These are phyloP conservation scores for Hirtodrosophila histrioides DNA, from an alignment of 2,888 invertebrate species.

Conservation along the genomic window DNA sequence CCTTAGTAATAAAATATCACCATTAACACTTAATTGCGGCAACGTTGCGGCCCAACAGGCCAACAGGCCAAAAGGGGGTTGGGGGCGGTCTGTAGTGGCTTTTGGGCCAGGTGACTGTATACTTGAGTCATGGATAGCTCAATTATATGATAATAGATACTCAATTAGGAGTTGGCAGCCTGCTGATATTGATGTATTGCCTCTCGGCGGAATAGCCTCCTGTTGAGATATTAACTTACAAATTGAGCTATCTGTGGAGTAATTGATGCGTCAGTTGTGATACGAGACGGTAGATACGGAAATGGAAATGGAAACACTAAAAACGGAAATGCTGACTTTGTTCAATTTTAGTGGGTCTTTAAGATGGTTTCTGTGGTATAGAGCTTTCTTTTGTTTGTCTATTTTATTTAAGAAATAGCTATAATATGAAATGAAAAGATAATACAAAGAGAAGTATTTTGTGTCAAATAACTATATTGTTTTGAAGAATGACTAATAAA, in stretches of 20 bases:
- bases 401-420: too few relatives aligned
- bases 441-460: too few relatives aligned
- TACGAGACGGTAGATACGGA: neutral
- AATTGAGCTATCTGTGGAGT: constrained; percentile 29
- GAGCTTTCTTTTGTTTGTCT: too few relatives aligned
- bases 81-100: neutral
- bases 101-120: constrained; percentile 12
- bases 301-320: neutral
- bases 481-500: too few relatives aligned
- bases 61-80: too few relatives aligned
- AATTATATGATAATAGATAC: constrained; percentile 55
- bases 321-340: too few relatives aligned
- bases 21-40: constrained; percentile 59
- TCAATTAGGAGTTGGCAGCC: constrained; percentile 2
- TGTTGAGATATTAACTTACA: constrained; percentile 34
- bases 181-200: constrained; percentile 32
- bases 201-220: constrained; percentile 8
- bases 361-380: too few relatives aligned
- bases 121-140: constrained; percentile 28
- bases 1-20: constrained; percentile 38
- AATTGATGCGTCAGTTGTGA: constrained; percentile 18
- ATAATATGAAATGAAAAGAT: too few relatives aligned
- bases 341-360: too few relatives aligned
- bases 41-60: neutral
- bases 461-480: too few relatives aligned